phyloP scores from a whole-genome alignment of 1,140 invertebrate genomes.

The Mamestra configurata region DNA sequence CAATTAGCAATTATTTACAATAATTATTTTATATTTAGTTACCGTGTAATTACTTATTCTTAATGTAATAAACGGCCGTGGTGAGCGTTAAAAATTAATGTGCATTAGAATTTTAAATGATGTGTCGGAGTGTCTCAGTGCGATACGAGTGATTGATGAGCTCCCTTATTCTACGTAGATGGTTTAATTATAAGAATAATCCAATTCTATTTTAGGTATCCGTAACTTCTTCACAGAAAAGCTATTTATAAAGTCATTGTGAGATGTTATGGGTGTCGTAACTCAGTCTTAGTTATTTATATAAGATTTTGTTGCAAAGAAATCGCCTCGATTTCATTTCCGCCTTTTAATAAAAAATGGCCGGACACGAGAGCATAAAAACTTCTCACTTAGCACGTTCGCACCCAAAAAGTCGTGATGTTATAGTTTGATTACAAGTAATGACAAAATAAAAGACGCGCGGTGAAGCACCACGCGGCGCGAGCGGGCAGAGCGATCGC shows the following conservation, averaged over 20 bases:
- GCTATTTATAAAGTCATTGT: neutral
- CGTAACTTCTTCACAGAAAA: neutral
- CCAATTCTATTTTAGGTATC: neutral
- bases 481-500: constrained; percentile 59
- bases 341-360: constrained; percentile 30
- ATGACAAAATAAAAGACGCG: constrained; percentile 42
- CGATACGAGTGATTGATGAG: constrained; percentile 28
- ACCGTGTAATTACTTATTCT: constrained; percentile 28
- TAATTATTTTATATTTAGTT: constrained; percentile 30
- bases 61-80: constrained; percentile 18
- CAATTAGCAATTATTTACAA: constrained; percentile 20
- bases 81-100: constrained; percentile 25
- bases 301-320: neutral
- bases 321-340: constrained; percentile 1
- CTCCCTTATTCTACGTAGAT: constrained; percentile 1
- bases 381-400: constrained; percentile 26
- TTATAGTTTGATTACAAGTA: constrained; percentile 43
- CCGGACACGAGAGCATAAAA: neutral
- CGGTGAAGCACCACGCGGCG: constrained; percentile 9
- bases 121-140: constrained; percentile 3
- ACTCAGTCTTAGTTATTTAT: neutral
- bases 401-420: constrained; percentile 24
- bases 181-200: neutral
- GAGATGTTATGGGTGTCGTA: neutral
- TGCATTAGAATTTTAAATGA: constrained; percentile 40